phyloP scores from a whole-genome alignment of 2,888 invertebrate genomes.

The Noctua comes region DNA sequence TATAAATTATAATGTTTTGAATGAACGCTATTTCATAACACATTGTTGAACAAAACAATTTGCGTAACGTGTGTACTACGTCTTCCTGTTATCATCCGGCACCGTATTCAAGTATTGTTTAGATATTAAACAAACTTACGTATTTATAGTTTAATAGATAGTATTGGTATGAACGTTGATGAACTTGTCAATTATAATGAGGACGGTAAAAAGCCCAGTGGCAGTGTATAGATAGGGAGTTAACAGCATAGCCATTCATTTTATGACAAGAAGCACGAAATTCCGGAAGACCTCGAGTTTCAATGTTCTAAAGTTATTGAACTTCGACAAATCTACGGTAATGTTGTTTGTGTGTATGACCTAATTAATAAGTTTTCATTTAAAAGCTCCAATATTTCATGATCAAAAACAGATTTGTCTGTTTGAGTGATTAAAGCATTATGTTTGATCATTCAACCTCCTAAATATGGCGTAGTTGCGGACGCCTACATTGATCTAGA shows the following conservation, averaged over 20 bases:
- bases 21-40: conserved; percentile 61
- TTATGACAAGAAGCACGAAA: neutral
- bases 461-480: conserved; percentile 34
- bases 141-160: conserved; percentile 19
- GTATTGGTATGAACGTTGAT: neutral
- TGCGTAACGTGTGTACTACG: conserved; percentile 62
- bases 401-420: conserved; percentile 5
- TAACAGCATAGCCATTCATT: neutral
- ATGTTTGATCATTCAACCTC: neutral
- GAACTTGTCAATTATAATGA: neutral
- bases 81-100: conserved; percentile 57
- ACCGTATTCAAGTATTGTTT: conserved; percentile 6
- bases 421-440: too few species aligned
- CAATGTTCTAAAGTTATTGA: conserved; percentile 35
- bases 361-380: conserved; percentile 9
- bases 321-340: conserved; percentile 17
- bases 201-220: neutral
- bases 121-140: conserved; percentile 31
- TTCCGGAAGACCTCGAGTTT: neutral
- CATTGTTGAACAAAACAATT: conserved; percentile 54
- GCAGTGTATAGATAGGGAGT: neutral
- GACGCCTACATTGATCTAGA: conserved; percentile 53
- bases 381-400: conserved; percentile 4
- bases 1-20: conserved; percentile 65
- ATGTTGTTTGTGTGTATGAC: conserved; percentile 16